Evolutionary conservation across 2,113 vertebrate species (phyloP), one percentile per base, ranked within the genome.

Genomic region (Mystacornis crossleyi): DNA sequence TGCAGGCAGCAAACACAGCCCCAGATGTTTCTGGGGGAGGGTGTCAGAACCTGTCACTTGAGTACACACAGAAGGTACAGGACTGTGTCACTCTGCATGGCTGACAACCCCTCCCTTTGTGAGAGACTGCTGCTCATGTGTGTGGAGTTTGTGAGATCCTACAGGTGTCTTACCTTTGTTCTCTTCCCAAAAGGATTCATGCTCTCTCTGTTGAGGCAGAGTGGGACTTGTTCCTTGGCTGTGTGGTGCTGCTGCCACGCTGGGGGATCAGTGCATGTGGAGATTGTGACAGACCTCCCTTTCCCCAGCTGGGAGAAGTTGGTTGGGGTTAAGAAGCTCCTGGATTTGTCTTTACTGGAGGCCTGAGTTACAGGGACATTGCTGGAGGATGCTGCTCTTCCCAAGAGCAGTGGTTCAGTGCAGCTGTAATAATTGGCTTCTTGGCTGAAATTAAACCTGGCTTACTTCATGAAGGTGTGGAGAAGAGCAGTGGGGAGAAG

Each of bases 71-170:
- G 34, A 24, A 64, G 38, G 18, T 6, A 0, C 14, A 21, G 48
- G 9, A 0, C n/a, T 47, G n/a, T 36, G 55, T 18, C 55, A 3
- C 62, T 16, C 60, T 14, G 60, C 33, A 5, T 23, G 43, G 6
- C 20, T 57, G 65, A 20, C 48, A 45, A 6, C 15, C 33, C 18
- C 38, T n/a, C 0, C 1, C 47, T 45, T 7, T 62, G 31, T 5
- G 24, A 14, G 34, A 38, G 70, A 5, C 40, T 78, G 24, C 53
- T 67, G 34, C 8, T 51, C 0, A 0, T 3, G 14, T 4, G 7
- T 0, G 0, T 42, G 58, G 5, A 4, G 16, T 75, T 57, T 13
- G 48, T 61, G 55, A 7, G 26, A 4, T 7, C 31, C 26, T 50
- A 0, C 25, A 57, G 21, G 40, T 60, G 24, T 2, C 42, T 51